Conservation (phyloP, 2,888 invertebrate genomes). For the Drosophila paramelanica region DNA sequence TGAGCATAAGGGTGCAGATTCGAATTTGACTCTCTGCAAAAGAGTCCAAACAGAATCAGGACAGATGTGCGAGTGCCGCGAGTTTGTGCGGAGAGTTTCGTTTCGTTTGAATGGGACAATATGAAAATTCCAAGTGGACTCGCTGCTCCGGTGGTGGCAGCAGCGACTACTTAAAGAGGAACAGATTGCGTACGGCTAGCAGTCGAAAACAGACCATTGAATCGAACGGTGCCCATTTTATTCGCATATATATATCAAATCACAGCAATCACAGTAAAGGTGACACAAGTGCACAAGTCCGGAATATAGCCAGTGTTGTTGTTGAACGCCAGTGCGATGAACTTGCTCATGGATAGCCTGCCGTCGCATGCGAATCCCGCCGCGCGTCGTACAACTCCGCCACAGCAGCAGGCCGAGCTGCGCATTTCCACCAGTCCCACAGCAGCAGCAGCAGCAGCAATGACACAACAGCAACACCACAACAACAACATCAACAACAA, state of each 20-base stretch:
- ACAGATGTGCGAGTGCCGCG: constrained; percentile 83
- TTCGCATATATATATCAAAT: not conserved
- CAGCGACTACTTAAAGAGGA: constrained; percentile 84
- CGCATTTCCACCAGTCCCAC: constrained; percentile 43
- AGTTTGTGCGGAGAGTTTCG: constrained; percentile 64
- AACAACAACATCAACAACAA: constrained; percentile 76
- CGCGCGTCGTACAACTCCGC: constrained; percentile 64
- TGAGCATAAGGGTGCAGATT: constrained; percentile 76
- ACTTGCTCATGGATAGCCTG: constrained; percentile 89
- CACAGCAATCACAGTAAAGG: not conserved
- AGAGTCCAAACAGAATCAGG: constrained; percentile 74
- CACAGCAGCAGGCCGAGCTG: constrained; percentile 66
- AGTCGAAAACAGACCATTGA: constrained; percentile 83
- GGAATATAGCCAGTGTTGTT: constrained; percentile 11
- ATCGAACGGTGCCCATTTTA: constrained; percentile 55
- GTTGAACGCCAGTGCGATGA: constrained; percentile 59
- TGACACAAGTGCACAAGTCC: not conserved
- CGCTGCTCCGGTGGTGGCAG: constrained; percentile 43
- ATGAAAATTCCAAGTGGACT: constrained; percentile 82
- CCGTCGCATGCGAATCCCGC: constrained; percentile 64
- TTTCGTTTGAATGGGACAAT: constrained; percentile 84
- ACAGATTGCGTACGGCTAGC: constrained; percentile 84
- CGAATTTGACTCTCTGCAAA: constrained; percentile 56
- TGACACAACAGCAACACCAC: constrained; percentile 47
- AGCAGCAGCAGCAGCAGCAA: constrained; percentile 45